Evolutionary conservation across 1,140 invertebrate species (phyloP).

Genomic region (Arctopsyche grandis): DNA sequence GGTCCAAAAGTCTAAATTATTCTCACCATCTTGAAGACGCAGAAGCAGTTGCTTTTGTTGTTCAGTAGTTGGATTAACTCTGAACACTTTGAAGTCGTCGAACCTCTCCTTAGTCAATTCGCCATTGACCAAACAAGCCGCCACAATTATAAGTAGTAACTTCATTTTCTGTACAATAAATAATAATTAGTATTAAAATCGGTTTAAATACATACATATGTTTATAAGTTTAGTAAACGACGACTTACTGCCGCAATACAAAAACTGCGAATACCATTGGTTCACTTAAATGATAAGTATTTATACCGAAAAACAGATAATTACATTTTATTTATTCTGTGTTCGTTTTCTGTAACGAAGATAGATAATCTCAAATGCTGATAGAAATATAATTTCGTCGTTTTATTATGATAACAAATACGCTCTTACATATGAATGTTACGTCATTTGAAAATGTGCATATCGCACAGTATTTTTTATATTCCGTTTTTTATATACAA

Average conservation of each 20-base stretch:
- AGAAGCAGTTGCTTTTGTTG: slow-evolving; percentile 41
- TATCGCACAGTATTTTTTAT: no score
- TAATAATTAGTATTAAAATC: slow-evolving; percentile 7
- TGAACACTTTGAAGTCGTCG: slow-evolving; percentile 48
- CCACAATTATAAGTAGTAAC: slow-evolving; percentile 36
- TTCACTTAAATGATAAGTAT: neutral
- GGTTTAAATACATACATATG: neutral
- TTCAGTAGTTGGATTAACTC: slow-evolving; percentile 41
- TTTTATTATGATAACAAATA: neutral
- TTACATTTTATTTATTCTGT: slow-evolving; percentile 4
- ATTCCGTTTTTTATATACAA: no score
- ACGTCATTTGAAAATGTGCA: no score
- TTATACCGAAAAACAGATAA: neutral
- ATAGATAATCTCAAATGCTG: neutral
- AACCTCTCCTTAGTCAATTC: slow-evolving; percentile 14
- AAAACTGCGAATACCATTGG: neutral
- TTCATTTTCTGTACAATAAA: slow-evolving; percentile 43
- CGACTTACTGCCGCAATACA: neutral
- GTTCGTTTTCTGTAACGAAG: neutral
- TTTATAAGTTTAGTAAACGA: neutral
- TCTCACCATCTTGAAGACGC: slow-evolving; percentile 26
- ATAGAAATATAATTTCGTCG: slow-evolving; percentile 1
- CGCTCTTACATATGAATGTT: no score
- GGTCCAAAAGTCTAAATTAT: slow-evolving; percentile 52
- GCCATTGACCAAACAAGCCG: slow-evolving; percentile 12